Conservation (phyloP, 2,888 invertebrate genomes). For the Neoascia interrupta region DNA sequence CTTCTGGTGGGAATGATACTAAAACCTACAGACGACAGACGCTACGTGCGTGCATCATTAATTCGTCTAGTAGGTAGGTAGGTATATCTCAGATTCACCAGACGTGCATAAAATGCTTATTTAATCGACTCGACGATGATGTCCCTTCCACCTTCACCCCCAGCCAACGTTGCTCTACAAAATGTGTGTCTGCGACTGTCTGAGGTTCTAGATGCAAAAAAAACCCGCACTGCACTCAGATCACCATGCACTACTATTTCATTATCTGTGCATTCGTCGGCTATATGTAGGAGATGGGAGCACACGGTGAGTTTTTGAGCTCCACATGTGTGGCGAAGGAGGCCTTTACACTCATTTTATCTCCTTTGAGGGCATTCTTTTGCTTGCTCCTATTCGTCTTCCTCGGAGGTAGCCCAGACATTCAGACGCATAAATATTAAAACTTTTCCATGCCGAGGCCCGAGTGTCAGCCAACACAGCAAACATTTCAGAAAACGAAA, state of each 20-base stretch:
- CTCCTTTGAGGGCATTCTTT: slow-evolving; percentile 50
- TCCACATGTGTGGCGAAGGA: slow-evolving; percentile 26
- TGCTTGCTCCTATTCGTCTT: slow-evolving; percentile 42
- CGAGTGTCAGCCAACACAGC: slow-evolving; percentile 5
- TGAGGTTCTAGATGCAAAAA: too few relatives aligned
- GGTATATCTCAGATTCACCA: slow-evolving; percentile 67
- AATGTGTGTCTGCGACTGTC: slow-evolving; percentile 48
- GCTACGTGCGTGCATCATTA: slow-evolving; percentile 67
- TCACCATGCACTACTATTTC: slow-evolving; percentile 56
- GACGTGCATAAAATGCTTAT: slow-evolving; percentile 65
- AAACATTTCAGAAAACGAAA: background rate
- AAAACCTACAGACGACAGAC: slow-evolving; percentile 54
- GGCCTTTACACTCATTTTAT: slow-evolving; percentile 50
- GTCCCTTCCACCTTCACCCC: slow-evolving; percentile 22
- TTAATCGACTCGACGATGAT: slow-evolving; percentile 58
- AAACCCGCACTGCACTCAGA: slow-evolving; percentile 16
- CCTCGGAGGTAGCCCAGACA: slow-evolving; percentile 61
- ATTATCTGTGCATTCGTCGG: slow-evolving; percentile 23
- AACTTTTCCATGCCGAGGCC: slow-evolving; percentile 51
- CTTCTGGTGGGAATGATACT: slow-evolving; percentile 45
- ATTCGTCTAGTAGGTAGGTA: slow-evolving; percentile 69
- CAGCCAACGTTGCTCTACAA: background rate
- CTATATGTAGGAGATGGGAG: too few relatives aligned
- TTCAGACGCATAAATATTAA: slow-evolving; percentile 69
- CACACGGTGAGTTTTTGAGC: slow-evolving; percentile 29